Base-by-base conservation (phyloP, 1,140 invertebrate genomes). In the Papilio dardanus region DNA sequence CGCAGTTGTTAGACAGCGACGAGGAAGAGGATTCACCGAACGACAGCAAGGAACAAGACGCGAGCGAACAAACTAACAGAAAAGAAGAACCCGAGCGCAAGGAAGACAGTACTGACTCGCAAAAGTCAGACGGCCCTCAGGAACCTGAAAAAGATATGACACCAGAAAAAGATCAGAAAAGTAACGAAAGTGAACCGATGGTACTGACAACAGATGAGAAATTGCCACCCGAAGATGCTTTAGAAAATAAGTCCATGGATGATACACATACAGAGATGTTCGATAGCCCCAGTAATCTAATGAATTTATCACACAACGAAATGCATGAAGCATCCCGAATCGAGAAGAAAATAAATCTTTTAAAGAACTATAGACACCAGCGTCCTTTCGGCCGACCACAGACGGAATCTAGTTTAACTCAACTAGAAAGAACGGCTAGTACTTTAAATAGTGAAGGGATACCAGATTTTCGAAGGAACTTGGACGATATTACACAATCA, bases 311-410 rank as follows among this genome's bases (percentile, higher is more conserved):
- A 83, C 75, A 76, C 58, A 58, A 30, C 76, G 58, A 65, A 79
- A 83, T 21, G 81, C 82, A 66, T 31, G 75, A 54, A 19, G 79
- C 74, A 7, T 81, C 79, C n/a, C 77, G 31, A 82, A 78, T 76
- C 81, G 85, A 92, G 54, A 91, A 85, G 65, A 92, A 93, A 80
- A 92, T 89, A n/a, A 93, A 92, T 79, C 81, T 91, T n/a, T 73
- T 94, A 31, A 94, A 94, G 76, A 94, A 93, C 81, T 94, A 94
- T 75, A 89, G 93, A 77, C 93, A 94, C 75, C 92, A 93, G 78
- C 88, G 92, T 12, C 83, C 86, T 0, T 77, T 81, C 3, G 80
- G 73, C 74, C 83, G 90, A 54, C 77, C 87, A 12, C 82, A 79
- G n/a, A 84, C 83, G 0, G 92, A 93, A 77, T 94, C 93, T 0